Base-by-base conservation (phyloP, 2,797 vertebrate species). In the Graptemys geographica region DNA sequence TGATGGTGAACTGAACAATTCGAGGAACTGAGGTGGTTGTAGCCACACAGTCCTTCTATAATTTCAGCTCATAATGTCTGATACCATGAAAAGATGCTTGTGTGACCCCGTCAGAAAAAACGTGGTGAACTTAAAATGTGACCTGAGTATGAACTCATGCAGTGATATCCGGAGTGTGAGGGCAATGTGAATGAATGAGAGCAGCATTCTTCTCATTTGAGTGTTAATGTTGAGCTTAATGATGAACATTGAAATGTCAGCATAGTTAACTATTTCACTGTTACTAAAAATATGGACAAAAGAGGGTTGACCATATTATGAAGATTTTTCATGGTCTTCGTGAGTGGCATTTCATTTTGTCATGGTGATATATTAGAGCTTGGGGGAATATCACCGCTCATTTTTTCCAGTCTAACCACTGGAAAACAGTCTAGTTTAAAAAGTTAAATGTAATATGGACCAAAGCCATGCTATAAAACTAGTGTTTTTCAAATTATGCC, bases 281-380 rank as follows among this genome's bases (percentile, higher is more conserved):
- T 72, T 90, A 19, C 28, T 83, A 41, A 90, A 56, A 0, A 0
- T 49, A 16, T 79, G 56, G 52, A 87, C 90, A 5, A 37, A 27
- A 94, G 84, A 44, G 53, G 85, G 11, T 41, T 72, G 37, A 72
- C 33, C 16, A 11, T 8, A 1, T 55, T 79, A 37, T 18, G 5
- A 88, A 90, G 72, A 11, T 23, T 80, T 59, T n/a, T 88, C 44
- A 82, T 6, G 10, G 33, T 88, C 88, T 52, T 81, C 11, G 72
- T 78, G 72, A 28, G 0, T 1, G 1, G 80, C 31, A 69, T 8
- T 49, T 89, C 12, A 6, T 86, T 0, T 0, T n/a, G 88, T 41
- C 6, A 1, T 72, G 69, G 28, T 21, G 5, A 78, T 53, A 57
- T 27, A 85, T n/a, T 23, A 87, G 23, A 81, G 31, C 51, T 88